phyloP scores from a whole-genome alignment of 2,888 invertebrate genomes.

The Anodontia alba region DNA sequence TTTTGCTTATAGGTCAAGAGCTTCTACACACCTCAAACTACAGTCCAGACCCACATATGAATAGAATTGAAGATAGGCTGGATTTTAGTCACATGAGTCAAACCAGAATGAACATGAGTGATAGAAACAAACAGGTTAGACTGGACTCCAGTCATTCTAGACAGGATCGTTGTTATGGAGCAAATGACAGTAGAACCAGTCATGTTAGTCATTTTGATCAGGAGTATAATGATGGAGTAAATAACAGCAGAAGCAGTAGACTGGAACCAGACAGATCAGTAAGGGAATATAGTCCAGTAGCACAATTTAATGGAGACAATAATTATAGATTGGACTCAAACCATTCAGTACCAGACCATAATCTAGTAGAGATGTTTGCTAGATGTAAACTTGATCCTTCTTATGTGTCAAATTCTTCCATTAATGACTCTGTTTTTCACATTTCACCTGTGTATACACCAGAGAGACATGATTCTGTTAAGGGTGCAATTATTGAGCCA shows the following conservation, averaged over 20 bases:
- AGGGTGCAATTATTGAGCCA: neutral
- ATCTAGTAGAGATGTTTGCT: slow-evolving; percentile 57
- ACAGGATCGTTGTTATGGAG: neutral
- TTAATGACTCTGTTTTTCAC: slow-evolving; percentile 45
- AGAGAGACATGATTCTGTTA: neutral
- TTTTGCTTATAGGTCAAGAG: neutral
- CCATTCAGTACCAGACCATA: slow-evolving; percentile 42
- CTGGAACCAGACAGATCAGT: neutral
- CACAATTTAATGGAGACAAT: neutral
- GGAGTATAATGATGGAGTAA: too few relatives aligned
- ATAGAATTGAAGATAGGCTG: slow-evolving; percentile 30
- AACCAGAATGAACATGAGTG: neutral
- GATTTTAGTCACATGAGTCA: slow-evolving; percentile 22
- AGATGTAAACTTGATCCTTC: slow-evolving; percentile 53
- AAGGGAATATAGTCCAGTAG: neutral
- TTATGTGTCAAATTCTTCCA: slow-evolving; percentile 41
- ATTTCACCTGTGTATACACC: slow-evolving; percentile 8
- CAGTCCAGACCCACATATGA: neutral
- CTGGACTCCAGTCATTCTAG: neutral
- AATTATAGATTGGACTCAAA: neutral
- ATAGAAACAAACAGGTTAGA: slow-evolving; percentile 14
- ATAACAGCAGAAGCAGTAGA: neutral
- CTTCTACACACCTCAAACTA: neutral
- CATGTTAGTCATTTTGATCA: neutral
- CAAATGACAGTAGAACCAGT: slow-evolving; percentile 6